phyloP scores from a whole-genome alignment of 30 jellyfish, hydroid and myxozoan species.

The Aurelia coerulea region DNA sequence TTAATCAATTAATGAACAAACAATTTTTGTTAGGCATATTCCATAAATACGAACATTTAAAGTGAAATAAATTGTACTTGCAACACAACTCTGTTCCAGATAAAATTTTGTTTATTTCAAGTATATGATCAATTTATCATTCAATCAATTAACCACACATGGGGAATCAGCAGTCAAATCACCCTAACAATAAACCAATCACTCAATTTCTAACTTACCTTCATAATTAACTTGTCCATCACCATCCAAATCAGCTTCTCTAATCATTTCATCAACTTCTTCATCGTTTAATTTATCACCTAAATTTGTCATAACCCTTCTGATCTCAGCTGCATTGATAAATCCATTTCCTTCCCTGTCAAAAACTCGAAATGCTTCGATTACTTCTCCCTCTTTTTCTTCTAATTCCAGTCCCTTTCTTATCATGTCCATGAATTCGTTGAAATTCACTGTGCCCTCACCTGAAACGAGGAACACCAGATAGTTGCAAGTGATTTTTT shows the following conservation, averaged over 20 bases:
- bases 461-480: conserved; percentile 6
- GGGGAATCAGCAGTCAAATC: no score
- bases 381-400: conserved; percentile 88
- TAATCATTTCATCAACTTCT: conserved; percentile 90
- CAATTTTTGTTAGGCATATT: no score
- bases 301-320: conserved; percentile 89
- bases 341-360: conserved; percentile 95
- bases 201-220: conserved; percentile 34
- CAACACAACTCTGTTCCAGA: no score
- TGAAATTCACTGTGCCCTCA: conserved; percentile 76
- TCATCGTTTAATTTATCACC: conserved; percentile 93
- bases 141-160: conserved; percentile 1
- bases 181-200: no score
- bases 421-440: conserved; percentile 83
- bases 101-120: no score
- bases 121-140: no score
- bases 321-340: conserved; percentile 86
- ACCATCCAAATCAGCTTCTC: conserved; percentile 95
- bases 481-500: no score
- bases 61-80: no score
- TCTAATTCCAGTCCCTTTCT: conserved; percentile 49
- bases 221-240: conserved; percentile 96
- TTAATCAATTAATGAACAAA: no score
- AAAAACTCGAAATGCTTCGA: conserved; percentile 95
- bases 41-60: no score